phyloP scores from a whole-genome alignment of 2,888 invertebrate genomes.

The Drosophila prolongata region DNA sequence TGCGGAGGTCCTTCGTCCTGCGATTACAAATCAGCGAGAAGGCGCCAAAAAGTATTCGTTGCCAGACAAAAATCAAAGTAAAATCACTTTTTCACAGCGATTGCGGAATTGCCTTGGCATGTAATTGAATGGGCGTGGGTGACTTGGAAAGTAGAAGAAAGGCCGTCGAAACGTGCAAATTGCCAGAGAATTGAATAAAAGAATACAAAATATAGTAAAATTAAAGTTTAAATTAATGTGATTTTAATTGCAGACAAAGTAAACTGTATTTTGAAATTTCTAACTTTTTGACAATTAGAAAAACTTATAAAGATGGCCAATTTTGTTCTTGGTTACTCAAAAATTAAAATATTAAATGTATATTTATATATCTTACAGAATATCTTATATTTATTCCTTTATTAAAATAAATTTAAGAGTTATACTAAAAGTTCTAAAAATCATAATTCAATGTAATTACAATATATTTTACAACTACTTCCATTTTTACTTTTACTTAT shows the following conservation, averaged over 20 bases:
- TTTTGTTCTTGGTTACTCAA: too few species aligned
- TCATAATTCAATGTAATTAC: too few species aligned
- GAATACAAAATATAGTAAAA: background rate
- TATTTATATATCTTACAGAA: too few species aligned
- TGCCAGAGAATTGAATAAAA: conserved; percentile 34
- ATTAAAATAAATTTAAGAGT: too few species aligned
- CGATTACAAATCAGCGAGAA: conserved; percentile 62
- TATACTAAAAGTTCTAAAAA: too few species aligned
- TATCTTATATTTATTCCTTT: too few species aligned
- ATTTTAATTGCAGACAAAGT: background rate
- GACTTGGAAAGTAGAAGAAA: conserved; percentile 37
- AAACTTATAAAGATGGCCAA: too few species aligned
- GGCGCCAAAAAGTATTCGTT: conserved; percentile 70
- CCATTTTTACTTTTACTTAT: too few species aligned
- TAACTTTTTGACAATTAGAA: too few species aligned
- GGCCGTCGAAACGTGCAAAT: conserved; percentile 63
- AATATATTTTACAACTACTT: too few species aligned
- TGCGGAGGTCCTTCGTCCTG: conserved; percentile 23
- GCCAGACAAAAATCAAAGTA: conserved; percentile 67
- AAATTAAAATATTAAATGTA: too few species aligned
- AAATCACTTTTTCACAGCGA: conserved; percentile 32
- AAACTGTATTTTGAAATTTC: too few species aligned
- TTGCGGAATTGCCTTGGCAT: conserved; percentile 43
- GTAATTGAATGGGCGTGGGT: conserved; percentile 63
- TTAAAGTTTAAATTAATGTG: conserved; percentile 1